A percentile compares a stretch with the other conserved stretches of the same genome.
Conservation (phyloP, 2,797 vertebrate species). For the Gymnothorax javanicus region DNA sequence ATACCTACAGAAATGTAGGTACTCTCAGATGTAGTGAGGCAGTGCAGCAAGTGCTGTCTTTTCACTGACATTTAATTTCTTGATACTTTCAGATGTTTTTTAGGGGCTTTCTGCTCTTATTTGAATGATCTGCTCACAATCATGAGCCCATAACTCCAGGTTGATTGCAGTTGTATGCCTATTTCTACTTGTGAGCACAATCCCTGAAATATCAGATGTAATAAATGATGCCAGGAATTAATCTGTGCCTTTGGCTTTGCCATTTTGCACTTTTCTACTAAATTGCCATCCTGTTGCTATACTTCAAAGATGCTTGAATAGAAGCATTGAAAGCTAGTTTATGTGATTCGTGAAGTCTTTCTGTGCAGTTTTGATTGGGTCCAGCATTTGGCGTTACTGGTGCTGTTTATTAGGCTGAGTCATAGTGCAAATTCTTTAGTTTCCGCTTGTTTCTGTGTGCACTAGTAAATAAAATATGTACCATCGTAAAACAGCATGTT, state of each 20-base stretch:
- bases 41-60: slow-evolving; percentile 1
- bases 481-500: neutral
- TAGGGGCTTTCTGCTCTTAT: slow-evolving; percentile 41
- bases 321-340: neutral
- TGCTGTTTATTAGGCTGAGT: neutral
- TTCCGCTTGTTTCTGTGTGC: neutral
- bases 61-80: neutral
- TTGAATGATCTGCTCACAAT: slow-evolving; percentile 47
- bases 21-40: neutral
- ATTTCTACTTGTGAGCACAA: slow-evolving; percentile 27
- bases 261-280: slow-evolving; percentile 33
- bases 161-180: slow-evolving; percentile 24
- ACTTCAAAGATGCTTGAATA: neutral
- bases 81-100: slow-evolving; percentile 37
- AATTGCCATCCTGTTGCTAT: neutral
- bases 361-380: neutral
- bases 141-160: slow-evolving; percentile 32
- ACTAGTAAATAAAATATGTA: slow-evolving; percentile 2
- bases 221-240: slow-evolving; percentile 14
- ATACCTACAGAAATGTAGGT: neutral
- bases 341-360: neutral
- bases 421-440: neutral
- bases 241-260: slow-evolving; percentile 27
- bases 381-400: slow-evolving; percentile 6
- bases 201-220: slow-evolving; percentile 31